Conservation (phyloP, 2,888 invertebrate genomes). For the Boloria selene region DNA sequence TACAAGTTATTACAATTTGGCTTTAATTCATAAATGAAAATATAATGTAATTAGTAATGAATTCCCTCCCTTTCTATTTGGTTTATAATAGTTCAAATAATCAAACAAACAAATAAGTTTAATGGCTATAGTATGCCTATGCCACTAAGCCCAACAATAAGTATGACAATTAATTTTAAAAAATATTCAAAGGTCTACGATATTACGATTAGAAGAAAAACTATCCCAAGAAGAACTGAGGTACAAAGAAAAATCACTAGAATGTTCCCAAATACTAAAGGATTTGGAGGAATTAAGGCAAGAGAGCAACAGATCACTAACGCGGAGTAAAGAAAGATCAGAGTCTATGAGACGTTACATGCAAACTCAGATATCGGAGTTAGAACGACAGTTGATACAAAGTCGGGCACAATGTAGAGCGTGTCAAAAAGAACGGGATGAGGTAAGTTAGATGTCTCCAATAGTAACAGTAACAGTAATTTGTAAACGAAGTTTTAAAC, state of each 20-base stretch:
- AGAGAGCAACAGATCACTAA: constrained; percentile 56
- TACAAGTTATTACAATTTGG: no score
- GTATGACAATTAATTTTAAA: neutral
- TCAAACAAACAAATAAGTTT: no score
- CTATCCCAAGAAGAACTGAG: constrained; percentile 54
- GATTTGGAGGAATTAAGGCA: constrained; percentile 60
- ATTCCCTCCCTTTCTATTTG: neutral
- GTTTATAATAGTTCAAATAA: no score
- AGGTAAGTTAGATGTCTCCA: constrained; percentile 48
- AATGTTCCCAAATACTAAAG: constrained; percentile 53
- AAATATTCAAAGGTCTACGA: constrained; percentile 49
- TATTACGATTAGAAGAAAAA: constrained; percentile 62
- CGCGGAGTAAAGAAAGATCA: constrained; percentile 59
- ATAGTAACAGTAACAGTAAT: no score
- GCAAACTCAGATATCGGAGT: constrained; percentile 66
- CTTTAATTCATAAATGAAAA: no score
- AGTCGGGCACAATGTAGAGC: constrained; percentile 66
- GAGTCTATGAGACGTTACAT: constrained; percentile 64
- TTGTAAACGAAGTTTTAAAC: no score
- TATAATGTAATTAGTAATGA: neutral
- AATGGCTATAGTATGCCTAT: no score
- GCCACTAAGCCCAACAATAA: no score
- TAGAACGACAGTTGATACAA: constrained; percentile 68
- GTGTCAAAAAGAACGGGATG: constrained; percentile 71
- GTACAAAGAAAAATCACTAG: constrained; percentile 58